These are phyloP conservation scores for Galbula dea DNA, from an alignment of 2,113 vertebrate species.

Conservation along the genomic window DNA sequence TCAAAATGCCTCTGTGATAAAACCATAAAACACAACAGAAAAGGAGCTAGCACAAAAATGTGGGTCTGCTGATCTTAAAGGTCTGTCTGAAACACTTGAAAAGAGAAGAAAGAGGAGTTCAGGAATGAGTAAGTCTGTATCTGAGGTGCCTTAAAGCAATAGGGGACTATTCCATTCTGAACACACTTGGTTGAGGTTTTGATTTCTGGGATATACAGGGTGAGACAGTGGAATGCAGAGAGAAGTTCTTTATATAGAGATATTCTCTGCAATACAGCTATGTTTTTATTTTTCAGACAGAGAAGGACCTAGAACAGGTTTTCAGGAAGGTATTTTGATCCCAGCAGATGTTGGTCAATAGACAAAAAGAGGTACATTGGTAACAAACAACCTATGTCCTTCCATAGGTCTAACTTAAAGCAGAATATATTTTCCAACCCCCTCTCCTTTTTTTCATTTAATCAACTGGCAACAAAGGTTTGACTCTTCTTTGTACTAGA, in stretches of 20 bases:
- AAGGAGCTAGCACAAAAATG: neutral
- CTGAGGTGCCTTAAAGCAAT: constrained; percentile 1
- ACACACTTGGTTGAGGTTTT: constrained; percentile 13
- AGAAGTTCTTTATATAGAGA: neutral
- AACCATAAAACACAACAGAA: neutral
- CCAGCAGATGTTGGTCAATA: neutral
- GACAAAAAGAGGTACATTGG: neutral
- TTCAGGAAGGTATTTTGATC: neutral
- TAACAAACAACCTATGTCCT: neutral
- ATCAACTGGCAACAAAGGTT: neutral
- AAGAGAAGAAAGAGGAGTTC: neutral
- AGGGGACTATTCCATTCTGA: neutral
- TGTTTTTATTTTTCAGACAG: neutral
- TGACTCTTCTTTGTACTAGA: neutral
- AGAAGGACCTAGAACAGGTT: constrained; percentile 23
- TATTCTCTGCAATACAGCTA: neutral
- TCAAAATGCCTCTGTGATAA: neutral
- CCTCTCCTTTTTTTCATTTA: neutral
- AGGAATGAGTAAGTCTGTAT: neutral
- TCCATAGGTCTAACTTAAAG: neutral
- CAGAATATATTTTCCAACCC: neutral
- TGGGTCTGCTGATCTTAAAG: neutral
- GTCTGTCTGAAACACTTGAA: neutral
- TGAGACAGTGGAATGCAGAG: constrained; percentile 2
- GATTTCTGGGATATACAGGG: neutral